Percentiles rank a stretch among this genome's conserved stretches.
These are phyloP conservation scores for Streptopelia turtur DNA, from an alignment of 2,797 vertebrate genomes.

Conservation along the genomic window DNA sequence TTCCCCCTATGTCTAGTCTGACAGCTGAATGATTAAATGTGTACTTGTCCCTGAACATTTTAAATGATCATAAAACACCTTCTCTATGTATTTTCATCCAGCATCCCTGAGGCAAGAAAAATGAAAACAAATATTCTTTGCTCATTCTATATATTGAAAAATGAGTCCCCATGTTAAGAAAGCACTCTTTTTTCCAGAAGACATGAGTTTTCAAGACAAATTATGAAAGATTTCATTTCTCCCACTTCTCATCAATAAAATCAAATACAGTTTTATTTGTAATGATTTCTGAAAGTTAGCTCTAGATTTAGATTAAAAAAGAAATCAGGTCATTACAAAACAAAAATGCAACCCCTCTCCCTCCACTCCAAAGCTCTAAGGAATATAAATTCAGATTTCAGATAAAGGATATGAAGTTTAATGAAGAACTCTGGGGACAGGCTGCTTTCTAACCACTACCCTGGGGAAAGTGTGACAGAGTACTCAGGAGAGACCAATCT, in stretches of 20 bases:
- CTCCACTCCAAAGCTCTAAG: background rate
- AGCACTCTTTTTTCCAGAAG: background rate
- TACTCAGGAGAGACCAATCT: background rate
- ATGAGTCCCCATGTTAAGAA: background rate
- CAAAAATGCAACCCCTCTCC: background rate
- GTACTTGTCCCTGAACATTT: background rate
- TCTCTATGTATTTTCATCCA: background rate
- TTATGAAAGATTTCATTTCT: background rate
- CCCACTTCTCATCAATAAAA: background rate
- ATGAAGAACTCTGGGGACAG: background rate
- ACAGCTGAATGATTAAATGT: slow-evolving; percentile 28
- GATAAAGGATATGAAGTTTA: background rate
- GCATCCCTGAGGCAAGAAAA: slow-evolving; percentile 11
- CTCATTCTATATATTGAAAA: background rate
- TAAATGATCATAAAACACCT: background rate
- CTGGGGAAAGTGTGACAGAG: background rate
- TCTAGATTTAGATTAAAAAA: background rate
- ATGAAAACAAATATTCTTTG: slow-evolving; percentile 11
- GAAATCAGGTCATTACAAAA: background rate
- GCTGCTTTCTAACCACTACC: background rate
- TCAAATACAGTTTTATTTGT: background rate
- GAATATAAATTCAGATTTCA: slow-evolving; percentile 18
- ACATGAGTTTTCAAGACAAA: background rate
- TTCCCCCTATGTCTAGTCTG: background rate
- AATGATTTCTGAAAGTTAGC: background rate